Base-by-base conservation (phyloP, 1,140 invertebrate species). In the Tachypleus tridentatus region DNA sequence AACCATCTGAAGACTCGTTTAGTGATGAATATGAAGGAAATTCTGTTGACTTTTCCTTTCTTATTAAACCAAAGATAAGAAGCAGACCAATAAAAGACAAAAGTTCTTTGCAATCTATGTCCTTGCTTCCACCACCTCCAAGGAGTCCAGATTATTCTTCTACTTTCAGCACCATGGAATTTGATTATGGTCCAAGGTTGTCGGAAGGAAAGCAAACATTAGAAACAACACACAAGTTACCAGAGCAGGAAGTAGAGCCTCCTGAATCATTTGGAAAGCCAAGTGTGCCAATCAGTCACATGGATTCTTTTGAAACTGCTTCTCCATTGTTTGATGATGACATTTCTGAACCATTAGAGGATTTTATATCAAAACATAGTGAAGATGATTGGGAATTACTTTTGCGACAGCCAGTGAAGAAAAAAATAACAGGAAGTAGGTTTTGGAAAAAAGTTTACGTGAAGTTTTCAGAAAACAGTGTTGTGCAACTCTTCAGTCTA, bases 361-460 rank as follows among this genome's bases (percentile, higher is more conserved):
- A 91, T 48, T 98, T 95, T 76, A 81, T 91, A 60, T 83, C 86
- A 1, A 82, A 83, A 57, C 92, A 88, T 71, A 77, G 78, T 0
- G 91, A 85, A 0, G 85, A 90, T 10, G 91, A 91, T 29, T 98
- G 95, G 93, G 93, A 97, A 75, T 89, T 99, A 85, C 89, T 96
- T 65, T 79, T 98, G 52, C 80, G 94, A 10, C 91, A 96, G 72
- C 95, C 95, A 4, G 93, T 92, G 70, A 98, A 98, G 76, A 99
- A 99, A 82, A 97, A 97, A 76, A 91, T 98, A 64, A 97, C 95
- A 1, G 91, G 91, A 57, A 78, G 75, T 71, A 82, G 93, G 66
- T 98, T 92, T 76, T 98, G 97, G 97, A 98, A 98, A 78, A 95
- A 96, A 74, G 88, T 97, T 53, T 95, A 87, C 74, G 87, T 98